Conservation (phyloP, 2,797 vertebrate species). For the Leptodon cayanensis region DNA sequence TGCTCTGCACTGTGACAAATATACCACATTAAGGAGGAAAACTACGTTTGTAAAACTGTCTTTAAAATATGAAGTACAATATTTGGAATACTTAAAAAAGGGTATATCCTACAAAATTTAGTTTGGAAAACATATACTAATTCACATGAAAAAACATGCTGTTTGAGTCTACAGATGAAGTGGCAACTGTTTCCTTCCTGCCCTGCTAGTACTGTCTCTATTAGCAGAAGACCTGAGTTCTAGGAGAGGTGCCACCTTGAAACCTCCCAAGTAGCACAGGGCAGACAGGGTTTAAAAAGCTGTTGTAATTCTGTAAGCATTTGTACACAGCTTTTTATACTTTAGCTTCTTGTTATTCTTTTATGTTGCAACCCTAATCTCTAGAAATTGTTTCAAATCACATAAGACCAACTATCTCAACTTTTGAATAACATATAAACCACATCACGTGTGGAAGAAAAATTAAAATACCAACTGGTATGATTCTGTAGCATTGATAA, state of each 20-base stretch:
- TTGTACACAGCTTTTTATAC: background rate
- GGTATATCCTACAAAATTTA: background rate
- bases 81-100: background rate
- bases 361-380: background rate
- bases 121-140: background rate
- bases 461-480: background rate
- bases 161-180: background rate
- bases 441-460: background rate
- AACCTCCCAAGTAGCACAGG: background rate
- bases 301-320: background rate
- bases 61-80: background rate
- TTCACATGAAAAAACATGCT: background rate
- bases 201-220: background rate
- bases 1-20: background rate
- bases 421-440: background rate
- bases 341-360: background rate
- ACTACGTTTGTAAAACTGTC: background rate
- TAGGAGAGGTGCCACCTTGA: background rate
- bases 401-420: background rate
- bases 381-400: background rate
- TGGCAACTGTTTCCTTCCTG: background rate
- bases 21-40: background rate
- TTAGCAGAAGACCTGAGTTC: background rate
- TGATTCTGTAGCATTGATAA: background rate
- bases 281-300: background rate